A percentile compares a stretch with the other conserved stretches of the same genome.
These are phyloP conservation scores for Gymnoscopelus microlampas DNA, from an alignment of 2,797 vertebrate species.

Conservation along the genomic window DNA sequence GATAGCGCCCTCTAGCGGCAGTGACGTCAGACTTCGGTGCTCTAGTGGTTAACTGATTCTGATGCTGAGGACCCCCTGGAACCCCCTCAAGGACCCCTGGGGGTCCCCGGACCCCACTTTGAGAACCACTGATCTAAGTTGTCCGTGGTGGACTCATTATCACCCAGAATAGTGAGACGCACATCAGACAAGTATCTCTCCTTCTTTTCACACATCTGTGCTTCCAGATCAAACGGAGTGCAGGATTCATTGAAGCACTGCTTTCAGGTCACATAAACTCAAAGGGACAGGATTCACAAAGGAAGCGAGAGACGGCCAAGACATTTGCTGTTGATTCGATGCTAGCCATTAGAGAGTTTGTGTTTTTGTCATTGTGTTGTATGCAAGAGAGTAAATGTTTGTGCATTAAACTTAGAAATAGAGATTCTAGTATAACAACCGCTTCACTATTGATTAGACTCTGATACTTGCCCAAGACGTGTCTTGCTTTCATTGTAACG, in stretches of 20 bases:
- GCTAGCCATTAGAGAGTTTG: conserved; percentile 68
- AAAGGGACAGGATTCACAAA: conserved; percentile 26
- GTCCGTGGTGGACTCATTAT: conserved; percentile 40
- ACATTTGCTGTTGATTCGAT: conserved; percentile 62
- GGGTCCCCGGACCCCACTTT: no score
- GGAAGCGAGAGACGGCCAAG: conserved; percentile 22
- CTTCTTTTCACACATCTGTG: conserved; percentile 35
- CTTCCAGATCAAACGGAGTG: conserved; percentile 32
- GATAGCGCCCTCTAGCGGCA: no score
- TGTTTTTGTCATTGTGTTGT: conserved; percentile 69
- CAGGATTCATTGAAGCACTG: conserved; percentile 25
- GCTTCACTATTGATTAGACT: conserved; percentile 44
- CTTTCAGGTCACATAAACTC: conserved; percentile 22
- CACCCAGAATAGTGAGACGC: conserved; percentile 5
- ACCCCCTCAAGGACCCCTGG: no score
- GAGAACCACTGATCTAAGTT: conserved; percentile 2
- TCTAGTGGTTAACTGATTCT: no score
- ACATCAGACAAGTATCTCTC: background rate
- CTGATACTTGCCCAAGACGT: conserved; percentile 18
- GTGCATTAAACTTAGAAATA: conserved; percentile 68
- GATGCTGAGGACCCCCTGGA: no score
- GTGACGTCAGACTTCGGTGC: no score
- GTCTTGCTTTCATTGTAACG: conserved; percentile 8
- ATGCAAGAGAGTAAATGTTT: conserved; percentile 70
- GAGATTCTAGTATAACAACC: conserved; percentile 57